Evolutionary conservation across 2,797 vertebrate species (phyloP), one percentile per base, ranked within the genome.

Genomic region (Oreortyx pictus): DNA sequence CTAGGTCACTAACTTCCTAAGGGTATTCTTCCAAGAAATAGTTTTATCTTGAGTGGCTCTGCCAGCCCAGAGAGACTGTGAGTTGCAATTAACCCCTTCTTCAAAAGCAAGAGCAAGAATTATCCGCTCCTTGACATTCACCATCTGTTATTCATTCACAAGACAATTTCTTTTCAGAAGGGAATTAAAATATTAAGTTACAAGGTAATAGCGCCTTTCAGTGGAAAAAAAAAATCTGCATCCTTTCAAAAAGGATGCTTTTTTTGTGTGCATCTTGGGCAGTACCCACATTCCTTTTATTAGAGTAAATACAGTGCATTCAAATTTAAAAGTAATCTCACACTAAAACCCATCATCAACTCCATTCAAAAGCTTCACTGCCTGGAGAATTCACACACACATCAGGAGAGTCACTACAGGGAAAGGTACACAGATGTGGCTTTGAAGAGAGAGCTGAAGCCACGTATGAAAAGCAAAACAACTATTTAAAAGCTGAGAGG

Each of bases 1-100:
- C 86, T 94, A 94, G 96, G 94, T 96, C 96, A 96, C 95, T 86
- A 81, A 87, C 73, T 95, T 95, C 93, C 93, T 95, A 85, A 87
- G 95, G 94, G 92, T 90, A 94, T 96, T 95, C 92, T 96, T 87
- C 95, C 88, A 95, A 96, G 95, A 96, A 94, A 90, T 19, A 85
- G 84, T 88, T 94, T 93, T 89, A 89, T 87, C 92, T 92, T 74
- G 77, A 89, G 88, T 16, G 89, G 61, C 29, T 87, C 92, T 75
- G 84, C 66, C 91, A 87, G 66, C 90, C 7, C 47, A 88, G 56
- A 82, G 22, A 85, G 73, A 66, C 60, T 16, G 22, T 6, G 62
- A 85, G 72, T 52, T 89, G 72, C 9, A 60, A 41, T 89, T 93
- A 96, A 93, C 92, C 76, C 76, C 44, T 94, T 94, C 65, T 17